phyloP scores from a whole-genome alignment of 2,113 vertebrate genomes.

The Alethe diademata region DNA sequence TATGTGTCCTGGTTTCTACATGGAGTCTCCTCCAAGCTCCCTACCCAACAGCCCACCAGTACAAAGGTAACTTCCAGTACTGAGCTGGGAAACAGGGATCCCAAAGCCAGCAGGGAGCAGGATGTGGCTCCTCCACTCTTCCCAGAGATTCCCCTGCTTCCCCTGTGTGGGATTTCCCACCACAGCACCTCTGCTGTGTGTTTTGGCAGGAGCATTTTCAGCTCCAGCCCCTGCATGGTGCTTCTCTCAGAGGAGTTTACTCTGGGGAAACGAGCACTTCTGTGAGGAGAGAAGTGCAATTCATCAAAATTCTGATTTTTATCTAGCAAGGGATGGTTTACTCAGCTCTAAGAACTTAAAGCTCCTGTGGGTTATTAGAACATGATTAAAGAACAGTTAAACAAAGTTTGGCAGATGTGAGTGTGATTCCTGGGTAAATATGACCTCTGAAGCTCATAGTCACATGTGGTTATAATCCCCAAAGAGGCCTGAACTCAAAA shows the following conservation, averaged over 20 bases:
- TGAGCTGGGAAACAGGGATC: neutral
- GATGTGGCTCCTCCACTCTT: neutral
- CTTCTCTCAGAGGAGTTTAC: neutral
- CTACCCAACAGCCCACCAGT: too few species aligned
- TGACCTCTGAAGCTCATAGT: constrained; percentile 22
- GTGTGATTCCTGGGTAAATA: constrained; percentile 52
- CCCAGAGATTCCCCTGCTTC: neutral
- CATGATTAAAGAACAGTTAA: constrained; percentile 34
- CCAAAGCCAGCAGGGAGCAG: neutral
- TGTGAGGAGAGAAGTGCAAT: neutral
- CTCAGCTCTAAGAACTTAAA: neutral
- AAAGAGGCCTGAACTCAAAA: neutral
- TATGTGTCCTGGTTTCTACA: accelerated
- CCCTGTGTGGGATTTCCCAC: neutral
- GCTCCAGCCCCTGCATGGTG: neutral
- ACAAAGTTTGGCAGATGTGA: constrained; percentile 56
- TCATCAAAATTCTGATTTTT: constrained; percentile 2
- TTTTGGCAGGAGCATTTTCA: neutral
- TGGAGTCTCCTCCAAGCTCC: neutral
- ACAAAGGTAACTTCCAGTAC: neutral
- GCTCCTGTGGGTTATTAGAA: constrained; percentile 5
- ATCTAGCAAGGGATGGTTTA: neutral
- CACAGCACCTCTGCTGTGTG: neutral
- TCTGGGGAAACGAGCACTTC: neutral
- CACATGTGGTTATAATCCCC: constrained; percentile 30